Conservation (phyloP, 2,888 invertebrate species). For the Drosophila gaucha region DNA sequence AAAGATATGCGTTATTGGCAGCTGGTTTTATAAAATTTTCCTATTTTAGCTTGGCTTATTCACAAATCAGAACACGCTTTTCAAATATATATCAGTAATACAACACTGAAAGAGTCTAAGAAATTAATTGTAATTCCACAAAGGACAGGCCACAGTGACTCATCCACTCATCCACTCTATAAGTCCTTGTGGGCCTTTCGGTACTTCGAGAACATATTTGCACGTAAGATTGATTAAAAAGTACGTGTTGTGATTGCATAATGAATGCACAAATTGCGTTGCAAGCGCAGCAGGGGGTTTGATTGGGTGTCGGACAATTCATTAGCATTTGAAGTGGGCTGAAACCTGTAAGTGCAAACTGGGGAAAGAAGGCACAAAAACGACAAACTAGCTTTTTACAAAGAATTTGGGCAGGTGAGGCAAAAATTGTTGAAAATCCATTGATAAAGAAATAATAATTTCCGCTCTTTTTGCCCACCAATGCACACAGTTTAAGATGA, state of each 20-base stretch:
- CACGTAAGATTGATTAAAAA: slow-evolving; percentile 82
- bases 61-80: no score
- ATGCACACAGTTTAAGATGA: slow-evolving; percentile 61
- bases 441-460: slow-evolving; percentile 79
- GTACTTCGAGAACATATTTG: slow-evolving; percentile 45
- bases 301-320: slow-evolving; percentile 35
- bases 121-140: slow-evolving; percentile 54
- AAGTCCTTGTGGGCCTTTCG: slow-evolving; percentile 1
- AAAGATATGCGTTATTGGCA: no score
- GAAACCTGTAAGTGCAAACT: background rate
- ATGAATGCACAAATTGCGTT: slow-evolving; percentile 55
- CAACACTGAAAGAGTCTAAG: slow-evolving; percentile 26
- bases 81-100: slow-evolving; percentile 38
- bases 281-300: slow-evolving; percentile 8
- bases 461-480: slow-evolving; percentile 56
- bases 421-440: slow-evolving; percentile 35
- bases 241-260: slow-evolving; percentile 79
- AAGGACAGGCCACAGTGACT: slow-evolving; percentile 26
- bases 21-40: no score
- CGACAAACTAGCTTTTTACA: slow-evolving; percentile 29
- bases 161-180: background rate
- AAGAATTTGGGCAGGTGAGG: slow-evolving; percentile 19
- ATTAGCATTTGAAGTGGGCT: slow-evolving; percentile 16
- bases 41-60: no score
- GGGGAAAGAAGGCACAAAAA: background rate